A percentile compares a stretch with the other conserved stretches of the same genome.
Evolutionary conservation across 2,797 vertebrate species (phyloP).

Genomic region (Gymnothorax reevesii): DNA sequence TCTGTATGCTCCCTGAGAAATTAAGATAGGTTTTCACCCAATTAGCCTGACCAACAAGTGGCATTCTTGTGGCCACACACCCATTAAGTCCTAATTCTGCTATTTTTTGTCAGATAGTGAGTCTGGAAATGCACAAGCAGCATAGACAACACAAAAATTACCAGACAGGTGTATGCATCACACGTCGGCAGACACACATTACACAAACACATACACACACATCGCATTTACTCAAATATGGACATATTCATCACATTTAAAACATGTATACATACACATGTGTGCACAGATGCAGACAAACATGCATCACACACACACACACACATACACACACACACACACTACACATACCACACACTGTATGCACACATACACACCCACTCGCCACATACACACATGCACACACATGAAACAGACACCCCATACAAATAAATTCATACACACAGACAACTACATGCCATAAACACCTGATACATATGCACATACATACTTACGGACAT

Average conservation of each 20-base stretch:
- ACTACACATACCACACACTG: not conserved
- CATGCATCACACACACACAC: too few species aligned
- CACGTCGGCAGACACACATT: not conserved
- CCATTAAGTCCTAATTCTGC: too few species aligned
- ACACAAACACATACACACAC: not conserved
- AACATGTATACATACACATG: not conserved
- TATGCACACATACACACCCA: not conserved
- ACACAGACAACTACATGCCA: not conserved
- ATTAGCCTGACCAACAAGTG: too few species aligned
- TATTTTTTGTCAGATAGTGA: too few species aligned
- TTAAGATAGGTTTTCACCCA: too few species aligned
- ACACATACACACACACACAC: not conserved
- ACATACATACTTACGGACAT: constrained; percentile 11
- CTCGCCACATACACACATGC: not conserved
- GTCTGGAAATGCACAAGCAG: not conserved
- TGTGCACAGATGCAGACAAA: not conserved
- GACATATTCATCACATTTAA: not conserved
- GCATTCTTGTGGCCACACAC: too few species aligned
- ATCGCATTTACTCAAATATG: not conserved
- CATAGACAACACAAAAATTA: not conserved
- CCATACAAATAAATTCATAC: not conserved
- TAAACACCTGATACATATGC: not conserved
- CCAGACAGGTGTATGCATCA: too few species aligned
- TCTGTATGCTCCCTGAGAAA: too few species aligned
- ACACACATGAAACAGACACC: not conserved